Base-by-base conservation (phyloP, 2,797 vertebrate genomes). In the Gallinago stenura region DNA sequence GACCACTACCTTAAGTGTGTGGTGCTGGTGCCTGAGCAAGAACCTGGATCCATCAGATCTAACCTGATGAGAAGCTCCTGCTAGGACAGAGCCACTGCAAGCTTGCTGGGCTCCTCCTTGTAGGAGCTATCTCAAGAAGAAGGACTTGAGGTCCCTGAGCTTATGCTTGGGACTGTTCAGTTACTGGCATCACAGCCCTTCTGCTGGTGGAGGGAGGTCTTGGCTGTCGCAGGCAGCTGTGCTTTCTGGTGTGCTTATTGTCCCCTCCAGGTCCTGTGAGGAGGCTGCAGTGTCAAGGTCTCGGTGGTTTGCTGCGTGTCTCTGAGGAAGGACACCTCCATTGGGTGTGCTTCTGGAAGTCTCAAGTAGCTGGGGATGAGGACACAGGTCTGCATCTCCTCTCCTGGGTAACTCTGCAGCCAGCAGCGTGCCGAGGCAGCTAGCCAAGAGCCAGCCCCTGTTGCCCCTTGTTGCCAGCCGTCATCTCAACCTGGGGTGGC, bases 221-320 rank as follows among this genome's bases (percentile, higher is more conserved):
- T 35, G 76, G n/a, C 30, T 4, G 0, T 41, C 1, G 5, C 37
- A 57, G 77, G 68, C 58, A 60, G 58, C 46, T 82, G 58, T 30
- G 62, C 20, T 28, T 54, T 33, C 65, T 53, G 50, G 16, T 2
- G 16, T 22, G 33, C 31, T 69, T 45, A 2, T n/a, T 64, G 61
- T 46, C 26, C 15, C 21, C 8, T 66, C 15, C 26, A 54, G 50
- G n/a, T 65, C 26, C 58, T 41, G 15, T 16, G 8, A 39, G 37
- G 69, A 84, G n/a, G 62, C 28, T 39, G 57, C 8, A 21, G 31
- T 10, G 12, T n/a, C 0, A 2, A 35, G 64, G 16, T 21, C 50
- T 60, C 39, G 30, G 56, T 46, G 7, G 3, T 8, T 31, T 82
- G 46, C 71, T 51, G n/a, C 0, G 0, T 1, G 3, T 16, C 19